Base-by-base conservation (phyloP, 2,113 vertebrate genomes). In the Diadophis punctatus region DNA sequence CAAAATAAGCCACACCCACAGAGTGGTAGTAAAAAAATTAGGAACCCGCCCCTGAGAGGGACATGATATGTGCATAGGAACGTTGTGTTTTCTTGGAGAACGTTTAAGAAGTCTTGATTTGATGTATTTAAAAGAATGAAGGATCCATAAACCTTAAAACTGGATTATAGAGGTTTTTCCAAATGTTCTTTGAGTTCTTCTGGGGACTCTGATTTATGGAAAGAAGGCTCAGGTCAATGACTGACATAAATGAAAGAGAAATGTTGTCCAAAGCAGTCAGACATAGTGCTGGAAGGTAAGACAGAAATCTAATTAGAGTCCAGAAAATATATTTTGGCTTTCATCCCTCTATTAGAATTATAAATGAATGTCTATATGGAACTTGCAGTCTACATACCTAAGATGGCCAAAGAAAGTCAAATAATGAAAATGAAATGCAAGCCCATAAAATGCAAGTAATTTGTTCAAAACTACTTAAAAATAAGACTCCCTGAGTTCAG, bases 301-400 rank as follows among this genome's bases (percentile, higher is more conserved):
- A 85, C 1, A 27, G 93, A n/a, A 18, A 56, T 55, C 94, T 90
- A 91, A 90, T 63, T 68, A 12, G 48, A 16, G 39, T 1, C 3
- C 2, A 39, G n/a, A 74, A 80, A 89, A 55, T 0, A 34, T 5
- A 18, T 6, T 63, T 20, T 18, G 84, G 27, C 39, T 55, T n/a
- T 60, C 88, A 86, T 52, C 39, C 51, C 11, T 53, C 89, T 25
- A 93, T 49, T 39, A 88, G 80, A 30, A 87, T 3, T 89, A 80
- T 91, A 60, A 87, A 51, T 92, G 56, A 93, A 14, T 8, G 90
- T 51, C 48, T 60, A 88, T 20, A 43, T 23, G 63, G 63, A 90
- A 90, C 74, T 12, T 56, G 90, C 46, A 94, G 16, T 63, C 85
- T 60, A 96, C 86, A 92, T 95, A 80, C 51, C 55, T 53, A 86